Evolutionary conservation across 1,140 invertebrate genomes (phyloP).

Genomic region (Daktulosphaira vitifoliae): DNA sequence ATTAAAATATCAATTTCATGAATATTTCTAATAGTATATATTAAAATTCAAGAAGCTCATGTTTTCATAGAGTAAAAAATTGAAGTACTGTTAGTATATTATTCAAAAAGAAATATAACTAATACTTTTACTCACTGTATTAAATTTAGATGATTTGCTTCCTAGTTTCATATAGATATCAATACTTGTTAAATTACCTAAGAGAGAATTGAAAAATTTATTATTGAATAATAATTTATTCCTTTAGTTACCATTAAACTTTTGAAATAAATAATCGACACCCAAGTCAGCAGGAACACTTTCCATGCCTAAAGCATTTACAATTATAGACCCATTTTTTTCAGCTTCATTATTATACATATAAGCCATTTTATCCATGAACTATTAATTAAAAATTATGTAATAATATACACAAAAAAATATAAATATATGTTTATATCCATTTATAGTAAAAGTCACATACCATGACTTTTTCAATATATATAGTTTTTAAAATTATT

Average conservation of each 20-base stretch:
- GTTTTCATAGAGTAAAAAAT: no score
- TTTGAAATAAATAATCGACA: slow-evolving; percentile 58
- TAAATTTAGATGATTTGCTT: not conserved
- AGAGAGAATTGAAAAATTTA: not conserved
- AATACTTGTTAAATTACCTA: slow-evolving; percentile 8
- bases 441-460: no score
- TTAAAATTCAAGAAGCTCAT: no score
- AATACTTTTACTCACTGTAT: not conserved
- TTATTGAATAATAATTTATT: not conserved
- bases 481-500: no score
- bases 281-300: slow-evolving; percentile 82
- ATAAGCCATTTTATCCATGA: slow-evolving; percentile 75
- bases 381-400: slow-evolving; percentile 48
- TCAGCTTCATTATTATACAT: slow-evolving; percentile 67
- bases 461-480: no score
- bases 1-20: not conserved
- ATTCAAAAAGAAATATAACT: not conserved
- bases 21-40: no score
- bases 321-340: slow-evolving; percentile 67
- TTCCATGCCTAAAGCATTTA: slow-evolving; percentile 87
- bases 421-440: no score
- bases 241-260: slow-evolving; percentile 56
- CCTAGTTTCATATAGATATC: slow-evolving; percentile 2
- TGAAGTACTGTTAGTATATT: not conserved
- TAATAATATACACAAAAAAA: slow-evolving; percentile 2